phyloP scores from a whole-genome alignment of 1,140 invertebrate species.

The Drosophila insularis region DNA sequence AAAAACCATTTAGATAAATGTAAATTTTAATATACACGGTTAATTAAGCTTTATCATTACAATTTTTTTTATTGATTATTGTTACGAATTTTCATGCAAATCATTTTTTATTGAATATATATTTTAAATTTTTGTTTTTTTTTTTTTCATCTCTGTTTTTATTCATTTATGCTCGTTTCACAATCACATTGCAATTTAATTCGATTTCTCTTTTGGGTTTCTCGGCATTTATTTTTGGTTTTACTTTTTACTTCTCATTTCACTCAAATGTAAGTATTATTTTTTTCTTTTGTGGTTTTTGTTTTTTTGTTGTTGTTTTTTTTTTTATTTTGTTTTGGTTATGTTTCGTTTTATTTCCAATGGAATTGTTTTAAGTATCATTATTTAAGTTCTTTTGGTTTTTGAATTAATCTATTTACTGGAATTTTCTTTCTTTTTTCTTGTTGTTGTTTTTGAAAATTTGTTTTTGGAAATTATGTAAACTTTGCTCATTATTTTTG shows the following conservation, averaged over 20 bases:
- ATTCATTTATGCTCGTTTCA: conserved; percentile 16
- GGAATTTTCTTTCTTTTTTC: background rate
- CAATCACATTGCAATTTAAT: conserved; percentile 72
- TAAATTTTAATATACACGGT: conserved; percentile 34
- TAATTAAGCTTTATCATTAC: conserved; percentile 43
- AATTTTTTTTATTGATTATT: conserved; percentile 17
- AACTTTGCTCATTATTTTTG: background rate
- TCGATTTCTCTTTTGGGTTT: conserved; percentile 41
- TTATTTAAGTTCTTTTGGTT: conserved; percentile 16
- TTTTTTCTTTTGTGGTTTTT: background rate
- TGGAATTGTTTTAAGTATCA: conserved; percentile 56
- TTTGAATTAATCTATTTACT: background rate
- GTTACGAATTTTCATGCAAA: conserved; percentile 48
- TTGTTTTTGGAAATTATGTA: background rate
- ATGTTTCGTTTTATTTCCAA: conserved; percentile 66
- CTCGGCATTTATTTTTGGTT: background rate
- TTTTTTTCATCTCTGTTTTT: background rate
- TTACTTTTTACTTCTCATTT: background rate
- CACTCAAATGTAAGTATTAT: conserved; percentile 23
- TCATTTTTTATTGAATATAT: conserved; percentile 6
- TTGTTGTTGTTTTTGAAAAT: background rate
- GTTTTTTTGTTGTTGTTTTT: background rate
- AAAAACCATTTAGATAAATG: conserved; percentile 38
- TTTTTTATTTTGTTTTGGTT: conserved; percentile 10
- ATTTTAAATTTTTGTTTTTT: conserved; percentile 3